Percentiles rank a stretch among this genome's conserved stretches.
phyloP scores from a whole-genome alignment of 2,113 vertebrate genomes.

The Balaenoptera acutorostrata region DNA sequence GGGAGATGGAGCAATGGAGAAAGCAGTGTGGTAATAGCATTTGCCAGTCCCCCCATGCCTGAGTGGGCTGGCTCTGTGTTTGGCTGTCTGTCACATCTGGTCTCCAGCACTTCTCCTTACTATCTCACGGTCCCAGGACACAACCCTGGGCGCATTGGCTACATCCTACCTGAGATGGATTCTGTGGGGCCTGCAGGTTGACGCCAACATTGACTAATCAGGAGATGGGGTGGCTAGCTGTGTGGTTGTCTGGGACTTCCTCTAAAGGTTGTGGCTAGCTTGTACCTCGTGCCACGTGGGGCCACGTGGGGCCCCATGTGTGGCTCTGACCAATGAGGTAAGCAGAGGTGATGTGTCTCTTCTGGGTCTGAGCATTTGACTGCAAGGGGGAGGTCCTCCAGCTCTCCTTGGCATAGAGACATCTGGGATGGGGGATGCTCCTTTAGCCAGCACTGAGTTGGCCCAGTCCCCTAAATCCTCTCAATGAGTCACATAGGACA shows the following conservation, averaged over 20 bases:
- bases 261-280: neutral
- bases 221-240: neutral
- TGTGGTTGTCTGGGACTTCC: neutral
- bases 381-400: neutral
- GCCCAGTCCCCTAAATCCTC: neutral
- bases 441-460: neutral
- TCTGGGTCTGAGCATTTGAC: neutral
- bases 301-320: neutral
- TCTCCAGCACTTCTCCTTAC: neutral
- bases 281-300: neutral
- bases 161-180: neutral
- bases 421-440: no score
- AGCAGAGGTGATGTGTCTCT: neutral
- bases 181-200: neutral
- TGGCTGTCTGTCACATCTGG: neutral
- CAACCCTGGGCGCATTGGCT: neutral
- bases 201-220: neutral
- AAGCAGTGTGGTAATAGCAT: neutral
- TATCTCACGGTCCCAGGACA: neutral
- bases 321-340: neutral
- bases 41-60: rapidly evolving
- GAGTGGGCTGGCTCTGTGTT: neutral
- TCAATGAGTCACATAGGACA: rapidly evolving
- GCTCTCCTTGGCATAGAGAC: neutral
- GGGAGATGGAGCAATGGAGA: neutral